A percentile compares a stretch with the other conserved stretches of the same genome.
These are phyloP conservation scores for Rhodeus uyekii DNA, from an alignment of 2,797 vertebrate species.

Conservation along the genomic window DNA sequence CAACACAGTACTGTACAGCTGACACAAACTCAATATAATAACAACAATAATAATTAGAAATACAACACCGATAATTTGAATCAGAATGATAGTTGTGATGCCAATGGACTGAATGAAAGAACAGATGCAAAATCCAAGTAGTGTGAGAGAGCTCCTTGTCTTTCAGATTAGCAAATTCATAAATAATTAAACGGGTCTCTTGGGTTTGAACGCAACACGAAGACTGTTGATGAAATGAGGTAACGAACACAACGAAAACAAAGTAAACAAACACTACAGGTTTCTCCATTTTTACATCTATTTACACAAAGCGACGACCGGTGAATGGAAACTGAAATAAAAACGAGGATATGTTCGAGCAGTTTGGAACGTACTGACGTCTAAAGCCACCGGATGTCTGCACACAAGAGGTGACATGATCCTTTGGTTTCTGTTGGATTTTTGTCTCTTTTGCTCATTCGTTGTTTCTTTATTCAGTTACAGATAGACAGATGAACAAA, in stretches of 20 bases:
- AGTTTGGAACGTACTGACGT: conserved; percentile 19
- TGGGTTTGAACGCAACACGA: conserved; percentile 68
- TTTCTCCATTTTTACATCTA: conserved; percentile 62
- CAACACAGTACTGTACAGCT: conserved; percentile 89
- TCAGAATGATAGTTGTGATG: conserved; percentile 66
- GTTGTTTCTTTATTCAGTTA: conserved; percentile 28
- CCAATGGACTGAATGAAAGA: conserved; percentile 62
- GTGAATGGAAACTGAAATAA: conserved; percentile 27
- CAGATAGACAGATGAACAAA: neutral
- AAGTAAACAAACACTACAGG: conserved; percentile 56
- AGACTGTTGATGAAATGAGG: conserved; percentile 79
- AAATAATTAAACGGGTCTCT: conserved; percentile 81
- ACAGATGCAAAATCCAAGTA: conserved; percentile 68
- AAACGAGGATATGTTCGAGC: conserved; percentile 37
- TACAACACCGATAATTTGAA: conserved; percentile 76
- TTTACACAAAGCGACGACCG: conserved; percentile 63
- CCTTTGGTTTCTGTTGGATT: conserved; percentile 43
- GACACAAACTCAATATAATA: conserved; percentile 79
- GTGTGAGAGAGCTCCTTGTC: conserved; percentile 72
- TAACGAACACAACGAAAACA: conserved; percentile 76
- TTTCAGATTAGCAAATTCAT: conserved; percentile 78
- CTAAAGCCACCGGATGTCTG: neutral
- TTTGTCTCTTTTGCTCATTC: conserved; percentile 42
- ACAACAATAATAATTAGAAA: conserved; percentile 74
- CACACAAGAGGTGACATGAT: neutral